Evolutionary conservation across 2,113 vertebrate genomes (phyloP).

Genomic region (Coryphaenoides rupestris): DNA sequence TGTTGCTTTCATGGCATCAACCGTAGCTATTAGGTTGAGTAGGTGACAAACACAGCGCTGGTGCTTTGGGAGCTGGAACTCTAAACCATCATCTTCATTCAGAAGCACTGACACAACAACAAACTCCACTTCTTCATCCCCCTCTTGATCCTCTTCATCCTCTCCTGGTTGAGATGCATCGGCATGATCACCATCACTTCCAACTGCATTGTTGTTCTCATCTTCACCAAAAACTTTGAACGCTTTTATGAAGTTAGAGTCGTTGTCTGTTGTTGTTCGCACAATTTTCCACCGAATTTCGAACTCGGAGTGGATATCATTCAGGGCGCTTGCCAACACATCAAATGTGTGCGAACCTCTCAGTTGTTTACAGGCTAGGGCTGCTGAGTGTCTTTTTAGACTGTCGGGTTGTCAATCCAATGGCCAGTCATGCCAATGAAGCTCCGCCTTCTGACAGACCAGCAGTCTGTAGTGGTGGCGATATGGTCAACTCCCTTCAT

Average conservation of each 20-base stretch:
- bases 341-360: too few species aligned
- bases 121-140: constrained; percentile 2
- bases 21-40: too few species aligned
- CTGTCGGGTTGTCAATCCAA: constrained; percentile 25
- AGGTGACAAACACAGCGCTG: constrained; percentile 33
- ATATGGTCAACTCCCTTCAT: constrained; percentile 28
- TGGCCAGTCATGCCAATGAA: constrained; percentile 31
- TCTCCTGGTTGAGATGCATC: constrained; percentile 22
- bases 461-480: constrained; percentile 36
- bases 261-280: too few species aligned
- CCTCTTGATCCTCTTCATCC: constrained; percentile 15
- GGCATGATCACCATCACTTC: too few species aligned
- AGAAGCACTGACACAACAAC: constrained; percentile 16
- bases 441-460: too few species aligned
- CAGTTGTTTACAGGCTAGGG: too few species aligned
- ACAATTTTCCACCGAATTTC: constrained; percentile 28
- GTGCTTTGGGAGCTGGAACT: constrained; percentile 31
- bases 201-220: too few species aligned
- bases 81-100: constrained; percentile 29
- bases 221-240: too few species aligned
- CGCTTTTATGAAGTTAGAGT: constrained; percentile 1
- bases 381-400: constrained; percentile 28
- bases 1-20: constrained; percentile 20
- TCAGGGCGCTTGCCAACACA: constrained; percentile 2
- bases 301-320: constrained; percentile 31